Conservation (phyloP, 2,113 vertebrate genomes). For the Rhadina sibilatrix region DNA sequence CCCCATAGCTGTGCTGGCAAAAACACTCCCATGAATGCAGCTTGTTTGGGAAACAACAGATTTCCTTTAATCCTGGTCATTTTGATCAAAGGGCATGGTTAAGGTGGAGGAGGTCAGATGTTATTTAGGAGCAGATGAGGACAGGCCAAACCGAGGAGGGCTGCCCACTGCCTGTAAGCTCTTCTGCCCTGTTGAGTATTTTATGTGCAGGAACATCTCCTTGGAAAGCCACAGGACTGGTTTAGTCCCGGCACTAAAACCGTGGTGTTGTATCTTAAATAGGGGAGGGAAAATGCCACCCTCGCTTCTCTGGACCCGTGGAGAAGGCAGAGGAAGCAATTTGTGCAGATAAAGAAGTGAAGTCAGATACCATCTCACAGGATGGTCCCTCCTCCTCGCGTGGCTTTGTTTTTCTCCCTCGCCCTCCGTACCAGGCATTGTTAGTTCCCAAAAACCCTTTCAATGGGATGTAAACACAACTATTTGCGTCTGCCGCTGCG, state of each 20-base stretch:
- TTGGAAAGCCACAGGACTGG: background rate
- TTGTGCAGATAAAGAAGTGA: constrained; percentile 6
- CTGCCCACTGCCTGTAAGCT: background rate
- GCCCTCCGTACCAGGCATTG: background rate
- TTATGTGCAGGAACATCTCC: background rate
- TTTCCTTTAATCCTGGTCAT: background rate
- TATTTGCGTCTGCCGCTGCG: background rate
- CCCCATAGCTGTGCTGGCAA: background rate
- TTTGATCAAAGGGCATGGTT: background rate
- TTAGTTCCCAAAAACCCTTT: constrained; percentile 52
- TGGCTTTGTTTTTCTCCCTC: constrained; percentile 50
- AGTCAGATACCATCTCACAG: constrained; percentile 46
- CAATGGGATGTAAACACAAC: constrained; percentile 54
- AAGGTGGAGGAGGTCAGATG: background rate
- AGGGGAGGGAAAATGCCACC: background rate
- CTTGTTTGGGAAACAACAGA: background rate
- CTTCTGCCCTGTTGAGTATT: background rate
- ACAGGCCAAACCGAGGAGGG: background rate
- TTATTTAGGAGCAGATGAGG: background rate
- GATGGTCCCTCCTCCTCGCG: constrained; percentile 40
- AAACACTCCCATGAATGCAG: background rate
- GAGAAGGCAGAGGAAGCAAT: constrained; percentile 38
- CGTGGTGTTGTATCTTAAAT: fast-evolving
- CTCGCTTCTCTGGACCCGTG: background rate
- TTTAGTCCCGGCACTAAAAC: background rate